Percentiles rank a stretch among this genome's conserved stretches.
These are phyloP conservation scores for Thunnus maccoyii DNA, from an alignment of 2,113 vertebrate species.

Conservation along the genomic window DNA sequence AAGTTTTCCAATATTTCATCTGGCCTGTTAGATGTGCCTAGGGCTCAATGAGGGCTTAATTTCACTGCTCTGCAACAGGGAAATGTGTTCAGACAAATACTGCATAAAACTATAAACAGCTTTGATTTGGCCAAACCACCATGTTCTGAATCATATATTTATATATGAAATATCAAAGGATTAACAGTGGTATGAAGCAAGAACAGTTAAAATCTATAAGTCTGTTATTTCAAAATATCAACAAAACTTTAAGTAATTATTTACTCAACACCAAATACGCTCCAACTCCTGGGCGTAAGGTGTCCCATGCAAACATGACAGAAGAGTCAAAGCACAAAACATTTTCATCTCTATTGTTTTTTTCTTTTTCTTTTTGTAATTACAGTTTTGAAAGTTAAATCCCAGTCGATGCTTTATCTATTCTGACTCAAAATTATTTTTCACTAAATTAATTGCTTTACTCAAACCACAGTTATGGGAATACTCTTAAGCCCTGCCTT, in stretches of 20 bases:
- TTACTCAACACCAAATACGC: conserved; percentile 38
- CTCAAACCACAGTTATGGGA: conserved; percentile 65
- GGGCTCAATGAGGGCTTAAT: conserved; percentile 48
- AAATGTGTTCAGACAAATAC: conserved; percentile 61
- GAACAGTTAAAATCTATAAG: conserved; percentile 18
- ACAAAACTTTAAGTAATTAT: conserved; percentile 29
- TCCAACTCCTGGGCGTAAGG: conserved; percentile 15
- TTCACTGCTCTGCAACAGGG: conserved; percentile 44
- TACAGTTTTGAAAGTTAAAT: conserved; percentile 71
- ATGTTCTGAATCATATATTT: conserved; percentile 43
- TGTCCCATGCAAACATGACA: conserved; percentile 35
- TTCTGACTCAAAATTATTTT: conserved; percentile 68
- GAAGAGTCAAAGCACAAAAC: conserved; percentile 28
- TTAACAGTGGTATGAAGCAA: conserved; percentile 26
- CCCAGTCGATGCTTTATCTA: conserved; percentile 72
- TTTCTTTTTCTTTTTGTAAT: conserved; percentile 60
- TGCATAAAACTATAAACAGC: conserved; percentile 49
- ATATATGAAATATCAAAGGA: conserved; percentile 46
- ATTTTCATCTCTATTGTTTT: conserved; percentile 45
- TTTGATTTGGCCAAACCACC: conserved; percentile 25
- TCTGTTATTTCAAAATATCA: conserved; percentile 49
- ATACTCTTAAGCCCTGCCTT: conserved; percentile 64
- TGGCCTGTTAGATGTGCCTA: conserved; percentile 67
- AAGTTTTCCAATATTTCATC: conserved; percentile 81
- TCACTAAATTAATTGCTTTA: conserved; percentile 72